Base-by-base conservation (phyloP, 2,888 invertebrate genomes). In the Empis livida region DNA sequence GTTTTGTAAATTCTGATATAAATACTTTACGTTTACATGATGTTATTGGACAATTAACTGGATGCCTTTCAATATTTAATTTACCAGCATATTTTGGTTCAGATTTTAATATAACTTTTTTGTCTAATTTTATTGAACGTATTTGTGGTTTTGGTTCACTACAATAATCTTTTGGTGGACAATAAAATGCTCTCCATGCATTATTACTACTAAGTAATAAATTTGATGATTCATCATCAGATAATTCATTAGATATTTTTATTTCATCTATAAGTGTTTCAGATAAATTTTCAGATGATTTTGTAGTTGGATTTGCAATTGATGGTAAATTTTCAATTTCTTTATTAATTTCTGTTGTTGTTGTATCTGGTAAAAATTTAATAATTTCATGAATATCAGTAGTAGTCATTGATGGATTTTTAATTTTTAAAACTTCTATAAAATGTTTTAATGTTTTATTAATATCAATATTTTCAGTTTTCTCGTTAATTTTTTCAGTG, bases 1-100 rank as follows among this genome's bases (percentile, higher is more conserved):
- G 67, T 20, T 55, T 61, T 10, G 55, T 61, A 23, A 66, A 61
- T 23, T 65, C 62, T 1, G 65, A 63, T 1, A 64, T 54, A 43
- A 62, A 63, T 11, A 58, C 56, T 47, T 58, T 50, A 3, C 52
- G 42, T 14, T 46, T 46, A 40, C 67, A 67, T 0, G 53, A 47
- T 2, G 54, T 52, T 17, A 62, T 60, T 4, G 65, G 65, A 39
- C 65, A 65, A 10, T 52, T 49, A 2, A 62, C 53, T 3, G 64
- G 65, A 3, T 51, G 53, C 13, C 60, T 58, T 3, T 56, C 53
- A 6, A 64, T 53, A 10, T 57, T 57, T 1, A 62, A 35, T 10
- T 48, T 46, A n/a, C 35, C 14, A 2, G 51, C 53, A 11, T 14
- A 14, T 41, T 41, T 23, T n/a, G 23, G 5, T 27, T 41, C 27